A percentile compares a stretch with the other conserved stretches of the same genome.
Conservation (phyloP, 2,888 invertebrate species). For the Arge pagana region DNA sequence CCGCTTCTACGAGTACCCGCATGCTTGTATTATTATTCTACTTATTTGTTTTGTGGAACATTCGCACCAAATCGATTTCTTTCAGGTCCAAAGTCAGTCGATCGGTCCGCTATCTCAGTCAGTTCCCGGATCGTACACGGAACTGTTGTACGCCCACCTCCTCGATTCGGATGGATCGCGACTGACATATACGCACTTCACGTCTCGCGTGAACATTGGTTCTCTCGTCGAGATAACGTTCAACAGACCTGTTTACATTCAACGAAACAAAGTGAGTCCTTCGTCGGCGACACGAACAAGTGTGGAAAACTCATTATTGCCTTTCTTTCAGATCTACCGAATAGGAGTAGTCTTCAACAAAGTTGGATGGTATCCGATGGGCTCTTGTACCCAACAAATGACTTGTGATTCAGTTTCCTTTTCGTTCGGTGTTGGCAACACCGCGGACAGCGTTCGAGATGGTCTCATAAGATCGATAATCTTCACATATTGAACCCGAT, state of each 20-base stretch:
- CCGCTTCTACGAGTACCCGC: background rate
- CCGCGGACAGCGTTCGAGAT: constrained; percentile 73
- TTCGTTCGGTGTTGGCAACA: constrained; percentile 75
- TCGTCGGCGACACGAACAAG: no score
- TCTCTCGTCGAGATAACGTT: constrained; percentile 79
- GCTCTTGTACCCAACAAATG: constrained; percentile 70
- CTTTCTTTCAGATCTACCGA: constrained; percentile 79
- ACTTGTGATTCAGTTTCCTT: constrained; percentile 75
- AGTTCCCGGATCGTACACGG: constrained; percentile 64
- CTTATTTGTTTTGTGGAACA: background rate
- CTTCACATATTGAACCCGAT: constrained; percentile 62
- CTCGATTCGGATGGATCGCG: constrained; percentile 79
- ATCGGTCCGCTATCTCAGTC: constrained; percentile 25
- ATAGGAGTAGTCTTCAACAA: constrained; percentile 84
- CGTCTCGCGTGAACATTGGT: constrained; percentile 74
- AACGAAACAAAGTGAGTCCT: constrained; percentile 67
- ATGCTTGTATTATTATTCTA: constrained; percentile 10
- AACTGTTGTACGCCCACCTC: constrained; percentile 80
- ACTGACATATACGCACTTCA: constrained; percentile 82
- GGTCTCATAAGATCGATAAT: constrained; percentile 80
- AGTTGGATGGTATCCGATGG: constrained; percentile 81
- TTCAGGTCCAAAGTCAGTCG: constrained; percentile 17
- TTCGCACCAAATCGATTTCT: background rate
- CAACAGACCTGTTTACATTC: constrained; percentile 79
- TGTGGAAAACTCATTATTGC: no score